phyloP scores from a whole-genome alignment of 2,113 vertebrate species.

The Perccottus glenii region DNA sequence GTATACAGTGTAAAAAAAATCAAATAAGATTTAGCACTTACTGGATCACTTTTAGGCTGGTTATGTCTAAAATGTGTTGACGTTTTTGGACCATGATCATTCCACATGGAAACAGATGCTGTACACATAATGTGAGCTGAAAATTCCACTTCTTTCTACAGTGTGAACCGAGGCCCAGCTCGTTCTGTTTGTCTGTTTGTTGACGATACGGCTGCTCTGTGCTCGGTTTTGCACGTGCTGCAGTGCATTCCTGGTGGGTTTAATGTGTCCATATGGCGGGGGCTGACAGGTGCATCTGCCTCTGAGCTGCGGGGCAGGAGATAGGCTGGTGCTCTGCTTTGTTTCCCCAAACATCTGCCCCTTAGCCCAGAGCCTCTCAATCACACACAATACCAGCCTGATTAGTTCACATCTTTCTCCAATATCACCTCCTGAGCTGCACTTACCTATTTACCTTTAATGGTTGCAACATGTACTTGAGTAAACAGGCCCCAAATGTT shows the following conservation, averaged over 20 bases:
- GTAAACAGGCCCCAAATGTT: neutral
- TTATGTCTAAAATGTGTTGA: too few species aligned
- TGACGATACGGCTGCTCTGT: slow-evolving; percentile 18
- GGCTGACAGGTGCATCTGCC: slow-evolving; percentile 75
- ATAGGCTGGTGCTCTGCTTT: slow-evolving; percentile 53
- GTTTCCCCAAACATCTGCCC: slow-evolving; percentile 73
- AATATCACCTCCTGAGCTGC: neutral
- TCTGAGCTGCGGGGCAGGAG: slow-evolving; percentile 57
- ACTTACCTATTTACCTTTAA: slow-evolving; percentile 1
- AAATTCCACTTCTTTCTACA: neutral
- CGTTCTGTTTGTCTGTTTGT: slow-evolving; percentile 15
- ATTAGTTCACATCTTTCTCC: slow-evolving; percentile 4
- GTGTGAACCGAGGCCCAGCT: neutral
- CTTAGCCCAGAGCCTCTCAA: slow-evolving; percentile 29
- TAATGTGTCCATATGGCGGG: slow-evolving; percentile 67
- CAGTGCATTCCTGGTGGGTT: slow-evolving; percentile 38
- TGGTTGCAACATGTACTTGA: neutral
- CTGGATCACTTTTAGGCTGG: too few species aligned
- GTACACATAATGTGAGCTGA: too few species aligned
- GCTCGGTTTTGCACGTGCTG: slow-evolving; percentile 43
- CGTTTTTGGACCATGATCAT: too few species aligned
- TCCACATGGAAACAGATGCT: too few species aligned
- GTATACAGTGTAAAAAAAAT: too few species aligned
- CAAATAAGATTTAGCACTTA: too few species aligned
- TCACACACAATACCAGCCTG: slow-evolving; percentile 10